Evolutionary conservation across 2,888 invertebrate species (phyloP).

Genomic region (Catocala nupta): DNA sequence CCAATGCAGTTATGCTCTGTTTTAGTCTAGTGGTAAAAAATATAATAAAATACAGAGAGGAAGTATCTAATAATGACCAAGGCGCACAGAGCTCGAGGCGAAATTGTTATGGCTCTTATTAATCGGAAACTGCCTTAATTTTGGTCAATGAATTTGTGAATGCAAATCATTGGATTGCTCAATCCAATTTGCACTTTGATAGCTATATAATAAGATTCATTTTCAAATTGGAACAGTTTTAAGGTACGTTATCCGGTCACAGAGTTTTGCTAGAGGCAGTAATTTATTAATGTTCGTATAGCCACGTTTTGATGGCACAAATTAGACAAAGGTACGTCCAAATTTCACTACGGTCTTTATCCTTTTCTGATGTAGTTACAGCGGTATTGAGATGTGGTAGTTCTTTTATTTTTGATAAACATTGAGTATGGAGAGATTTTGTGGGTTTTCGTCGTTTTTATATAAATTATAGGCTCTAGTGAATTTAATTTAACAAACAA

Average conservation of each 20-base stretch:
- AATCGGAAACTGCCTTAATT: conserved; percentile 84
- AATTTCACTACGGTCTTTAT: conserved; percentile 77
- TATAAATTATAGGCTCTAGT: too few species aligned
- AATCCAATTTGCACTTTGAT: conserved; percentile 47
- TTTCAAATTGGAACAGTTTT: conserved; percentile 25
- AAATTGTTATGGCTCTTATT: conserved; percentile 75
- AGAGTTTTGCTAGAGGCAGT: conserved; percentile 76
- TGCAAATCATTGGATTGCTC: conserved; percentile 67
- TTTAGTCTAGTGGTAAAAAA: conserved; percentile 48
- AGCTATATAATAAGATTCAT: conserved; percentile 33
- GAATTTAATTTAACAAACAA: too few species aligned
- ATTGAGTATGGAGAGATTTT: neutral
- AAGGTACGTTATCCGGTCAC: conserved; percentile 80
- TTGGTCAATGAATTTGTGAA: conserved; percentile 83
- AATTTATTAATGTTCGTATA: conserved; percentile 81
- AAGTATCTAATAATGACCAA: conserved; percentile 74
- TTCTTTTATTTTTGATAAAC: conserved; percentile 26
- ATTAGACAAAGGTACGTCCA: conserved; percentile 76
- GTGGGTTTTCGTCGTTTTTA: too few species aligned
- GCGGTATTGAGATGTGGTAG: conserved; percentile 46
- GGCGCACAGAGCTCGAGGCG: conserved; percentile 69
- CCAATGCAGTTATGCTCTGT: conserved; percentile 51
- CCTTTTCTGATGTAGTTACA: conserved; percentile 57
- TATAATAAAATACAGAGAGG: conserved; percentile 62
- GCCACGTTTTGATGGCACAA: conserved; percentile 76